A percentile compares a stretch with the other conserved stretches of the same genome.
These are phyloP conservation scores for Microcebus murinus DNA, from an alignment of 2,113 vertebrate genomes.

Conservation along the genomic window DNA sequence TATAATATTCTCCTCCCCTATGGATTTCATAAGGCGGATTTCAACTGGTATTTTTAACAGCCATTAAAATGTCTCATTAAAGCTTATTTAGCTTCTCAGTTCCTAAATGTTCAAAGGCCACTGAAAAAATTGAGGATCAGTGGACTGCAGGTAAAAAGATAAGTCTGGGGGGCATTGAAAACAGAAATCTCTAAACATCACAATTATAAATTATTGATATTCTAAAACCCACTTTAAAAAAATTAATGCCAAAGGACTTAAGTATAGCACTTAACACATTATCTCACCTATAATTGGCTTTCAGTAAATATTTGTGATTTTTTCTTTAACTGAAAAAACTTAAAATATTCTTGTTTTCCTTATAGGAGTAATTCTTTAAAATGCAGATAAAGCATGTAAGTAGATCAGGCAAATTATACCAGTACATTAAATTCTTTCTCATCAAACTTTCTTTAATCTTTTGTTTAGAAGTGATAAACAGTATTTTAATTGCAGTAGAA, in stretches of 20 bases:
- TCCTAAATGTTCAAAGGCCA: neutral
- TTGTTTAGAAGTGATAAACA: constrained; percentile 30
- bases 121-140: constrained; percentile 28
- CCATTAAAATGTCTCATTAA: constrained; percentile 40
- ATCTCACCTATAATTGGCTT: neutral
- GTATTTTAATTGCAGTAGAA: neutral
- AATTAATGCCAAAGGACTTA: neutral
- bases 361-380: neutral
- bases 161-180: neutral
- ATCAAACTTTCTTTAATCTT: constrained; percentile 24
- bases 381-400: neutral
- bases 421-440: constrained; percentile 31
- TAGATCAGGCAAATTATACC: neutral
- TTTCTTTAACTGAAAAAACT: constrained; percentile 22
- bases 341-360: neutral
- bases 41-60: neutral
- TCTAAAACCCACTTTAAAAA: neutral
- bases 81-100: neutral
- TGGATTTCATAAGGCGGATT: constrained; percentile 8
- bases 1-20: neutral
- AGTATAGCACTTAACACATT: neutral
- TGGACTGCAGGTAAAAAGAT: neutral
- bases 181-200: neutral
- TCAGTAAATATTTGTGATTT: constrained; percentile 31
- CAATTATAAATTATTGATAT: neutral